Percentiles rank a stretch among this genome's conserved stretches.
Conservation (phyloP, 2,888 invertebrate genomes). For the Pocota personata region DNA sequence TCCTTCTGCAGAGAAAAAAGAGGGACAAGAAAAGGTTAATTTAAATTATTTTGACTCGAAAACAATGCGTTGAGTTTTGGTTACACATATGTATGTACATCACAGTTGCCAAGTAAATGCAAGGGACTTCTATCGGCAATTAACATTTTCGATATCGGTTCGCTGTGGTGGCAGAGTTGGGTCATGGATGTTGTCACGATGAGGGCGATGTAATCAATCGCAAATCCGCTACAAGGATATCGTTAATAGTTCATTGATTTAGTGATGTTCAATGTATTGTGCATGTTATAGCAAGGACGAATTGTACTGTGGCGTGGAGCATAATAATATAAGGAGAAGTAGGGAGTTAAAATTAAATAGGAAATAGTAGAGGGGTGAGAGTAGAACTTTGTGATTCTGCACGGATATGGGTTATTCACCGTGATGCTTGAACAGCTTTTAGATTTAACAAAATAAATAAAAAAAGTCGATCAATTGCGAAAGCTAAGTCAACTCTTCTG, state of each 20-base stretch:
- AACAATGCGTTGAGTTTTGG: background rate
- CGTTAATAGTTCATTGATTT: slow-evolving; percentile 7
- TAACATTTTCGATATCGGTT: background rate
- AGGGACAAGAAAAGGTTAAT: background rate
- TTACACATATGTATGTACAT: background rate
- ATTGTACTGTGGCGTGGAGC: background rate
- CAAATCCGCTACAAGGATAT: background rate
- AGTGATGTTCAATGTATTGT: background rate
- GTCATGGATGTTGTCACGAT: background rate
- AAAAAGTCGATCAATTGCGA: too few species aligned
- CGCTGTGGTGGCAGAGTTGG: too few species aligned
- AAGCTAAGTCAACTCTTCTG: too few species aligned
- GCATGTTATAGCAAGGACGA: background rate
- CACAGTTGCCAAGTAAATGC: background rate
- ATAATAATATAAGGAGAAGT: too few species aligned
- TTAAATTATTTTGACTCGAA: background rate
- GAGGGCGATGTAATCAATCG: slow-evolving; percentile 6
- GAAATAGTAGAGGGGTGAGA: background rate
- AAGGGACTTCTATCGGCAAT: background rate
- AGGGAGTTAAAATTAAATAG: background rate
- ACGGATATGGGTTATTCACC: too few species aligned
- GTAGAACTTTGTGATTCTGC: background rate
- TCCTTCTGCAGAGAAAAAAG: background rate
- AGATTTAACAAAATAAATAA: too few species aligned
- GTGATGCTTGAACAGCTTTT: too few species aligned